Base-by-base conservation (phyloP, 2,797 vertebrate species). In the Lepidocolaptes lacrymiger region DNA sequence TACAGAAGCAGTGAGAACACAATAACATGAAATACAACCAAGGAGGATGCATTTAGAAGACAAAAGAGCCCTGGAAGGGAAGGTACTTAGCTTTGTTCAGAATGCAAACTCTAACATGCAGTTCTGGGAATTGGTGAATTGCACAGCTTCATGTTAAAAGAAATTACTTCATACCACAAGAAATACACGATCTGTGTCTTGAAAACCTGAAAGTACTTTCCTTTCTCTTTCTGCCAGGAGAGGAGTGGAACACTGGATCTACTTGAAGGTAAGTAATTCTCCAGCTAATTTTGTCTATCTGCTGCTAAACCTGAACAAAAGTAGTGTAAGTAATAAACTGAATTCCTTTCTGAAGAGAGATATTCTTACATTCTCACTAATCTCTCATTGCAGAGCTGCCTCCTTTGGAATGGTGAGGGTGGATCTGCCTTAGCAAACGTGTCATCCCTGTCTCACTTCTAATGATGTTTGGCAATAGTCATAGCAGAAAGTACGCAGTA, bases 31-130 rank as follows among this genome's bases (percentile, higher is more conserved):
- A 92, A 71, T 79, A 63, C 67, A 85, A 85, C 89, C 87, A 88
- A 85, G 92, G 67, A 96, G 85, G 88, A 94, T 93, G 91, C 83
- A 82, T 97, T 97, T 93, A 96, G 91, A 95, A 97, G 91, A 96
- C 92, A 96, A 87, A 89, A 90, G 51, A 87, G 91, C 76, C 46
- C 16, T 32, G 37, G 73, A 93, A 93, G 91, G 87, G 75, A 46
- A 32, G 44, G 82, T 91, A 82, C 83, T 96, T 95, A 87, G 94
- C 96, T 96, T 72, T 69, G 95, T 95, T 96, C 91, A 44, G 85
- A 63, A 74, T 89, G 71, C 73, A 68, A 85, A 92, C 88, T 86
- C 15, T 37, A 95, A 88, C 87, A 85, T 56, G 48, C 83, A 82
- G 84, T 94, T 91, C 69, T 95, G 95, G 94, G 95, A 91, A 86